phyloP scores from a whole-genome alignment of 2,888 invertebrate species.

The Microchrysa polita region DNA sequence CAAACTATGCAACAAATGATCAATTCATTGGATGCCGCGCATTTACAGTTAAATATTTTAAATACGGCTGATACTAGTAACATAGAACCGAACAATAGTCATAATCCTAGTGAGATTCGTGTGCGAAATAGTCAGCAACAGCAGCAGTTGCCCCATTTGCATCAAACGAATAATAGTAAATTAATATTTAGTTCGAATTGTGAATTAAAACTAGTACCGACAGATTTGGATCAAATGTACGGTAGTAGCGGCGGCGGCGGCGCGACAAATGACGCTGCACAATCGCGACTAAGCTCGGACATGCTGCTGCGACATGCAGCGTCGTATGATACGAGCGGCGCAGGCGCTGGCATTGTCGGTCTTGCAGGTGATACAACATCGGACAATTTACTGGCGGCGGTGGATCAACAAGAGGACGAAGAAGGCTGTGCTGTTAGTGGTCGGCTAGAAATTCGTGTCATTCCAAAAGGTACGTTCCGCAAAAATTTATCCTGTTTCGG shows the following conservation, averaged over 20 bases:
- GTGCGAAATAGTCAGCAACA: neutral
- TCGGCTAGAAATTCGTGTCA: slow-evolving; percentile 83
- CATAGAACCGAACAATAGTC: slow-evolving; percentile 7
- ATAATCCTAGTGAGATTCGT: neutral
- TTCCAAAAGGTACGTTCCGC: slow-evolving; percentile 66
- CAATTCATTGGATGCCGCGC: slow-evolving; percentile 13
- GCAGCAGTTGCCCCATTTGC: no score
- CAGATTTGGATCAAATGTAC: slow-evolving; percentile 24
- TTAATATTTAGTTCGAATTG: slow-evolving; percentile 31
- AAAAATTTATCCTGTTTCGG: no score
- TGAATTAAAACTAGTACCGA: slow-evolving; percentile 14
- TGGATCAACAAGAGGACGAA: slow-evolving; percentile 55
- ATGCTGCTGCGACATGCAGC: no score
- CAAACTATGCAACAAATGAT: neutral
- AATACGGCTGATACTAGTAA: slow-evolving; percentile 42
- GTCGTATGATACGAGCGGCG: neutral
- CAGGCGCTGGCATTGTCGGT: neutral
- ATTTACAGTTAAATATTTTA: slow-evolving; percentile 47
- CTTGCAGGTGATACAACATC: neutral
- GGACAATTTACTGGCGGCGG: neutral
- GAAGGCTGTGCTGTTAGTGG: slow-evolving; percentile 76
- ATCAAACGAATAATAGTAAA: neutral
- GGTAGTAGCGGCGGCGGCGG: no score
- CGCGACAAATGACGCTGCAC: neutral
- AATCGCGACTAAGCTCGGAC: neutral